Evolutionary conservation across 2,113 vertebrate species (phyloP).

Genomic region (Epinephelus cyanopodus): DNA sequence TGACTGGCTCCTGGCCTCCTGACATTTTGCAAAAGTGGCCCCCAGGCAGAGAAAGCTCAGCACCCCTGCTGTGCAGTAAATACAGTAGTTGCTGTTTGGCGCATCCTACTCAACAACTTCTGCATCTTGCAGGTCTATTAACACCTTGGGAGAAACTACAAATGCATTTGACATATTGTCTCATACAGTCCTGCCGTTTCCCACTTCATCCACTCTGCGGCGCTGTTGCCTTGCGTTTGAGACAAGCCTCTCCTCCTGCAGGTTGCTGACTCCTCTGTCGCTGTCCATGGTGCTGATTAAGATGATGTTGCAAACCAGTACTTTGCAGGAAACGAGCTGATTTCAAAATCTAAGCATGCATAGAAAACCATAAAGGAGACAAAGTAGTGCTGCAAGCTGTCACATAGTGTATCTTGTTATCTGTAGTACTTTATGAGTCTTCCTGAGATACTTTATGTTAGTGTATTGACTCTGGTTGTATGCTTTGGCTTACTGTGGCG

Average conservation of each 20-base stretch:
- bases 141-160: neutral
- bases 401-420: neutral
- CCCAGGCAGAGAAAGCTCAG: too few species aligned
- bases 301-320: neutral
- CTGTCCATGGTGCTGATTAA: slow-evolving; percentile 69
- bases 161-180: neutral
- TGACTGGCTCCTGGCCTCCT: too few species aligned
- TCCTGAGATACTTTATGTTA: neutral
- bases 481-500: neutral
- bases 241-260: neutral
- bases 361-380: neutral
- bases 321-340: neutral
- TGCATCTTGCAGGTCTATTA: too few species aligned
- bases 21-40: too few species aligned
- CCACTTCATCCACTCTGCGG: neutral
- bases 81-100: too few species aligned
- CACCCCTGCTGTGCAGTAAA: neutral
- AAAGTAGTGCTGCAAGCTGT: neutral
- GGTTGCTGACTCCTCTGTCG: neutral
- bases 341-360: neutral
- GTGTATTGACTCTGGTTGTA: neutral
- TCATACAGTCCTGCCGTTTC: neutral
- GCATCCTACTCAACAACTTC: too few species aligned
- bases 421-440: neutral
- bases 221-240: slow-evolving; percentile 16